Evolutionary conservation across 2,888 invertebrate species (phyloP).

Genomic region (Melitaea athalia): DNA sequence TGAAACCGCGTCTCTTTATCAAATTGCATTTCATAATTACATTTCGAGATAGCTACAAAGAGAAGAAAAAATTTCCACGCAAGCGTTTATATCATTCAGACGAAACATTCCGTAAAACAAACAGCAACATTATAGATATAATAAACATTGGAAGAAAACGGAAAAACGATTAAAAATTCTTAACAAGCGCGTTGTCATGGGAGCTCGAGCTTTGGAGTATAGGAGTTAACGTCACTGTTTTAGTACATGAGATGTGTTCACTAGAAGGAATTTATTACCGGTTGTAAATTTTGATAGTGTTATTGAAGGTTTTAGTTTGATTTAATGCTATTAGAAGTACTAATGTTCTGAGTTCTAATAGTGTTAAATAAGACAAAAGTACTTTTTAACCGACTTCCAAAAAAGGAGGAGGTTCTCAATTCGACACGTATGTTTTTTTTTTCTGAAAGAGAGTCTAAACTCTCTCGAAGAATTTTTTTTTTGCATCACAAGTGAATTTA

Average conservation of each 20-base stretch:
- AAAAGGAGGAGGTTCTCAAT: no score
- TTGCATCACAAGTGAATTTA: no score
- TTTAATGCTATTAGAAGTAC: no score
- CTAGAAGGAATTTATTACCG: background rate
- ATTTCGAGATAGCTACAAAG: background rate
- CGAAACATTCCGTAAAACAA: background rate
- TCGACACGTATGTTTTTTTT: no score
- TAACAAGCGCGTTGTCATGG: background rate
- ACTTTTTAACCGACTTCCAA: no score
- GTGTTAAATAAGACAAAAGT: no score
- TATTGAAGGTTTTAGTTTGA: no score
- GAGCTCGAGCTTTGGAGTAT: background rate
- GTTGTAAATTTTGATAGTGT: no score
- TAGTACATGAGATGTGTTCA: background rate
- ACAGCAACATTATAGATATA: background rate
- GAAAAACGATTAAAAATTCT: conserved; percentile 3
- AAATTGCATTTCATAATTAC: background rate
- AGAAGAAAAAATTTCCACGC: background rate
- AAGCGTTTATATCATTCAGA: background rate
- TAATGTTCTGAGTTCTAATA: no score
- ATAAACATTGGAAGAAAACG: background rate
- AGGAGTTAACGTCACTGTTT: background rate
- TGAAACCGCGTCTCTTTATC: background rate
- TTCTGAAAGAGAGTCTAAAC: no score
- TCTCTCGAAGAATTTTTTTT: no score